These are phyloP conservation scores for Epinotia ramella DNA, from an alignment of 2,888 invertebrate species.

Conservation along the genomic window DNA sequence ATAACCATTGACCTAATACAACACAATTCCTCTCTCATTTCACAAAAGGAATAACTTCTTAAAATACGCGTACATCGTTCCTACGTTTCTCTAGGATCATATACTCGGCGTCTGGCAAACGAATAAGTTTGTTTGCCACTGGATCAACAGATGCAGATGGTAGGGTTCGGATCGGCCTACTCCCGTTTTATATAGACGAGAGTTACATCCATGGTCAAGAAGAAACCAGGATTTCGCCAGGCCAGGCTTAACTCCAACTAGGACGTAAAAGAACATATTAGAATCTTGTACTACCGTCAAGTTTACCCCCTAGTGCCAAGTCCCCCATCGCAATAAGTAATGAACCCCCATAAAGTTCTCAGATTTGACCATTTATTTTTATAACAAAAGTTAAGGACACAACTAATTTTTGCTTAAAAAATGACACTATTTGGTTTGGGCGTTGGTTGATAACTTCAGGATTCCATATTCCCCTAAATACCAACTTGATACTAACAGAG, in stretches of 20 bases:
- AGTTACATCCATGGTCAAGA: constrained; percentile 35
- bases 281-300: too few species aligned
- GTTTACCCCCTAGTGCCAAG: too few species aligned
- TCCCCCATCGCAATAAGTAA: too few species aligned
- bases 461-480: too few species aligned
- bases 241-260: background rate
- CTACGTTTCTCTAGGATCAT: background rate
- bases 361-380: too few species aligned
- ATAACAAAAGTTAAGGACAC: too few species aligned
- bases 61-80: background rate
- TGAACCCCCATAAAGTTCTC: too few species aligned
- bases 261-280: background rate
- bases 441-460: too few species aligned
- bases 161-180: constrained; percentile 29
- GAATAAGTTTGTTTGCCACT: constrained; percentile 19
- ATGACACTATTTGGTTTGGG: too few species aligned
- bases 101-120: constrained; percentile 21
- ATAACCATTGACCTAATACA: constrained; percentile 4
- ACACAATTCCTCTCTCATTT: background rate
- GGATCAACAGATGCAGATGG: constrained; percentile 24
- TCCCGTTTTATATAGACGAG: constrained; percentile 21
- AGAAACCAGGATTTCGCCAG: background rate
- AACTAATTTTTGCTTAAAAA: too few species aligned
- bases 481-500: too few species aligned
- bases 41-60: background rate